Base-by-base conservation (phyloP, 2,797 vertebrate genomes). In the Sciurus vulgaris region DNA sequence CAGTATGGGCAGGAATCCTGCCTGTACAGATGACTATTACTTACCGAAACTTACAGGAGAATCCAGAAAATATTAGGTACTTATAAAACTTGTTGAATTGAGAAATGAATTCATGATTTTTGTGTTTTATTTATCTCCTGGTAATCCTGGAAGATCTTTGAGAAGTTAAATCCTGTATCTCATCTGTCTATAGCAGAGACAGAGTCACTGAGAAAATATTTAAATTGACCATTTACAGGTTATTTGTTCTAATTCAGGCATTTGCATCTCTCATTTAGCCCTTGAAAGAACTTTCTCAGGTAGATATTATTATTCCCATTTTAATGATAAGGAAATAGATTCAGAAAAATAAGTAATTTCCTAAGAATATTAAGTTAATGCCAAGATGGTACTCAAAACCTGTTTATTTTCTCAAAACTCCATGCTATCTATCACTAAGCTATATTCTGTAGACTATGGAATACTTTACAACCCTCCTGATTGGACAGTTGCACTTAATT, bases 121-220 rank as follows among this genome's bases (percentile, higher is more conserved):
- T 79, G 13, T 56, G 54, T 86, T 93, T 85, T 24, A 63, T 49
- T 86, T 89, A 51, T 24, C 38, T 67, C 61, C 6, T 35, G 49
- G 63, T 26, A 83, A 49, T 67, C 30, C 61, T 41, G 7, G 15
- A 89, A 86, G 26, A 69, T 69, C 38, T 82, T 95, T 77, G 41
- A 89, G 33, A 51, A 2, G 30, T 83, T 89, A 69, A 86, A 82
- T 89, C 5, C 24, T 70, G 7, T 85, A 33, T 59, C 41, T 83
- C 18, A 82, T 17, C 17, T 26, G 38, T 22, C 61, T 47, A 65
- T 61, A n/a, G n/a, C 5, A 86, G 47, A 7, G 4, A 86, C 44
- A 41, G 91, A 91, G 35, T 74, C 38, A 86, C 30, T 86, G 26
- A 73, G 13, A 26, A 94, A 89, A 86, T 83, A 93, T 70, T 94